These are phyloP conservation scores for Pterophyllum scalare DNA, from an alignment of 2,113 vertebrate species.

Conservation along the genomic window DNA sequence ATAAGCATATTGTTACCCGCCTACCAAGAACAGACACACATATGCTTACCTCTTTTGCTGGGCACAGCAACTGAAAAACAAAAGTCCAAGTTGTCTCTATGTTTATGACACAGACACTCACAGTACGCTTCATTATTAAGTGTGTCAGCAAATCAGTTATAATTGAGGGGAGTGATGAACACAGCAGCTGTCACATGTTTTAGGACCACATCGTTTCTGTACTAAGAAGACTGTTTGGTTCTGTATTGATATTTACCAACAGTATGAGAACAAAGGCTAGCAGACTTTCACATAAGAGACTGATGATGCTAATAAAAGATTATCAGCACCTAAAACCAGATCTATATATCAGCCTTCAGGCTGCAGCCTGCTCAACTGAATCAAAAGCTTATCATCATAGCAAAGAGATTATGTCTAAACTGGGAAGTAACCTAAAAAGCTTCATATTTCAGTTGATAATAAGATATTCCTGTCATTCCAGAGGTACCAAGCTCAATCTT, in stretches of 20 bases:
- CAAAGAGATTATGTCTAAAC: slow-evolving; percentile 20
- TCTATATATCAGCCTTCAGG: slow-evolving; percentile 36
- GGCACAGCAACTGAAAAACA: slow-evolving; percentile 81
- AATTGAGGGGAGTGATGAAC: neutral
- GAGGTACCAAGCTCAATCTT: neutral
- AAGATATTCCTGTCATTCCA: slow-evolving; percentile 18
- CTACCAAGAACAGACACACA: slow-evolving; percentile 32
- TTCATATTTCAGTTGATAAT: slow-evolving; percentile 20
- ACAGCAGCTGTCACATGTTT: neutral
- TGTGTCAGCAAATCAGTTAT: neutral
- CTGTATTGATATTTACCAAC: neutral
- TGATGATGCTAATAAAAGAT: slow-evolving; percentile 17
- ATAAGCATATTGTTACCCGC: slow-evolving; percentile 22
- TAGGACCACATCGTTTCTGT: neutral
- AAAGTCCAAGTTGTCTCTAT: slow-evolving; percentile 64
- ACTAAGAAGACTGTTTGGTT: neutral
- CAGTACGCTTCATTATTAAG: neutral
- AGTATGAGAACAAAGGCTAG: slow-evolving; percentile 7
- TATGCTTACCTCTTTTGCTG: slow-evolving; percentile 79
- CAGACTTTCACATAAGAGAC: slow-evolving; percentile 16
- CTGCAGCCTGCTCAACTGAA: slow-evolving; percentile 7
- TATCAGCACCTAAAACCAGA: neutral
- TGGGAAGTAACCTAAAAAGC: slow-evolving; percentile 10
- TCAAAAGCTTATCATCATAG: slow-evolving; percentile 42
- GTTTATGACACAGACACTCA: slow-evolving; percentile 30